Conservation (phyloP, 2,113 vertebrate species). For the Peromyscus maniculatus region DNA sequence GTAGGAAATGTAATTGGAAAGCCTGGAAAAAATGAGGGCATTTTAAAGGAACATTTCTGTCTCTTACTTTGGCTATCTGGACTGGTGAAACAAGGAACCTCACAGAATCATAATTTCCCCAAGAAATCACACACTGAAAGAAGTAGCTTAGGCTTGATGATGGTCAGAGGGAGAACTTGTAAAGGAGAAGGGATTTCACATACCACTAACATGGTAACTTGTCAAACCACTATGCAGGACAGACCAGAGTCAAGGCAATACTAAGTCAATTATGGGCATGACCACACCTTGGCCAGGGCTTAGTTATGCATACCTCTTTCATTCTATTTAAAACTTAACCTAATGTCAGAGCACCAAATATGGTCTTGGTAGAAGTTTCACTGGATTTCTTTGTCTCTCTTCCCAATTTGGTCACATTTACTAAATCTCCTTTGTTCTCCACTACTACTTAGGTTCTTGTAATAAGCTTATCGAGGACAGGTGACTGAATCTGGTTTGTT, state of each 20-base stretch:
- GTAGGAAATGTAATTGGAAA: neutral
- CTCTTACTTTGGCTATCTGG: neutral
- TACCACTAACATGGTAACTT: neutral
- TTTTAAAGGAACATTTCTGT: neutral
- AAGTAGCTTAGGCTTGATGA: neutral
- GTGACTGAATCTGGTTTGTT: neutral
- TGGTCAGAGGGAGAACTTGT: neutral
- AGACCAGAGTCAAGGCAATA: neutral
- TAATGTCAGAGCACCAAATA: neutral
- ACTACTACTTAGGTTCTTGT: neutral
- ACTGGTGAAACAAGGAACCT: neutral
- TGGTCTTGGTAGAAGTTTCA: neutral
- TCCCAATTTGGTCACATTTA: neutral
- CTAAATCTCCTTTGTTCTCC: neutral
- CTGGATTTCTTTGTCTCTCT: neutral
- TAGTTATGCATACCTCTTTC: neutral
- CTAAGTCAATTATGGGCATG: neutral
- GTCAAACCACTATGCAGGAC: neutral
- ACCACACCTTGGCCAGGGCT: neutral
- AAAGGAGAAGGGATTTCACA: neutral
- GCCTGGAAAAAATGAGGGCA: neutral
- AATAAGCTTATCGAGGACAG: neutral
- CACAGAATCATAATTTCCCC: neutral
- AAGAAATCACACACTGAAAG: neutral
- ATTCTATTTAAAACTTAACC: neutral